Base-by-base conservation (phyloP, 2,888 invertebrate species). In the Pherbina coryleti region DNA sequence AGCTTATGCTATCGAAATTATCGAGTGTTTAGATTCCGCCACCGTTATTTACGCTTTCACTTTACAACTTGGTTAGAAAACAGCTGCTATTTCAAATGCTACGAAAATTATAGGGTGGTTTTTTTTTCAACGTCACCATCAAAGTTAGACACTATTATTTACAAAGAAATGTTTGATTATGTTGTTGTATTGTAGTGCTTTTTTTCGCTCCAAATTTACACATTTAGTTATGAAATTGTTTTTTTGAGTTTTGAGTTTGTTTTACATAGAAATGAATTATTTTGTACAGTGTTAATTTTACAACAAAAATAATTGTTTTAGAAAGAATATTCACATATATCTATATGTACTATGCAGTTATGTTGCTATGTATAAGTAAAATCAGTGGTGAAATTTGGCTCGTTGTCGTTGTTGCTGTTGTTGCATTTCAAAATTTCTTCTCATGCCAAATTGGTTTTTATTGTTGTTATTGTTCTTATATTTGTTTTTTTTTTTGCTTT, bases 371-470 rank as follows among this genome's bases (percentile, higher is more conserved):
- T 49, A 84, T 86, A 86, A 86, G 86, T 85, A 84, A 86, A 86
- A 86, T 86, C 86, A 86, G 86, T 83, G 84, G 81, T 82, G 83
- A 82, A 83, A 76, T 78, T 75, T 79, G 55, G 77, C 71, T 76
- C 76, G 1, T 44, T 53, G 60, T 73, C 62, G 76, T 72, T 78
- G 79, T 80, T 81, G 57, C 53, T 77, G 31, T 55, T 76, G 57
- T 55, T 76, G 75, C 19, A 73, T 74, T 51, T 67, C 64, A 34
- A n/a, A 64, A 66, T 78, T 75, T 49, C 31, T 44, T 55, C 60
- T 69, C 79, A 78, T 78, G 78, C 79, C 77, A 69, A 79, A 79
- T 79, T 74, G 70, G 22, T 60, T 74, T 64, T 51, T 19, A 60
- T 75, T 22, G 51, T 60, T 76, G 19, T 64, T 44, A 44, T 73